phyloP scores from a whole-genome alignment of 2,888 invertebrate genomes.

The Embidobia sp. region DNA sequence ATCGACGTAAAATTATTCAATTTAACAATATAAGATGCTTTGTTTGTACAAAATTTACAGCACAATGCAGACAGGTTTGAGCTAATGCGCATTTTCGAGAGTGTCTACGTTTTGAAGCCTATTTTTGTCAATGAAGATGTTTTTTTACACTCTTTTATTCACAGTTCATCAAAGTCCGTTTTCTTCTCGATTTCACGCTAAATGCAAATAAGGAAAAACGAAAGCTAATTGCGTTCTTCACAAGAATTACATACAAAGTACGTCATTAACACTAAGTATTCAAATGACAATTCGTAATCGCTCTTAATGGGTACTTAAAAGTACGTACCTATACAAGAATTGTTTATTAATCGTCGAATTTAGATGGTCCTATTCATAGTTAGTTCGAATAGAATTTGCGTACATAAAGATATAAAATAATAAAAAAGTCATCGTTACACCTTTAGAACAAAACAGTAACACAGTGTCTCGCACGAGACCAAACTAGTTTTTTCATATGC shows the following conservation, averaged over 20 bases:
- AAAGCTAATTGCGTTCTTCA: too few species aligned
- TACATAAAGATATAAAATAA: slow-evolving; percentile 28
- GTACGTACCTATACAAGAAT: too few species aligned
- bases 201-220: too few species aligned
- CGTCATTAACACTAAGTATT: too few species aligned
- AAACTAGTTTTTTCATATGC: slow-evolving; percentile 26
- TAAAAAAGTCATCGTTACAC: slow-evolving; percentile 14
- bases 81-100: slow-evolving; percentile 9
- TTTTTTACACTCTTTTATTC: slow-evolving; percentile 10
- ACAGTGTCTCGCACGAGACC: slow-evolving; percentile 21
- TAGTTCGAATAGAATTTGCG: too few species aligned
- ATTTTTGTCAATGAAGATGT: slow-evolving; percentile 7
- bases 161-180: too few species aligned
- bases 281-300: too few species aligned
- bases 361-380: too few species aligned
- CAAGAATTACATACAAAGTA: too few species aligned
- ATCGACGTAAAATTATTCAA: slow-evolving; percentile 37
- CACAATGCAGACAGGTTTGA: slow-evolving; percentile 5
- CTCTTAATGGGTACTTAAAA: too few species aligned
- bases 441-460: slow-evolving; percentile 29
- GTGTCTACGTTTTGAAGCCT: not conserved
- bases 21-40: slow-evolving; percentile 34
- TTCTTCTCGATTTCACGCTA: too few species aligned
- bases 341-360: not conserved
- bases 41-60: slow-evolving; percentile 27